Evolutionary conservation across 2,113 vertebrate genomes (phyloP).

Genomic region (Chamaetylas fuelleborni): DNA sequence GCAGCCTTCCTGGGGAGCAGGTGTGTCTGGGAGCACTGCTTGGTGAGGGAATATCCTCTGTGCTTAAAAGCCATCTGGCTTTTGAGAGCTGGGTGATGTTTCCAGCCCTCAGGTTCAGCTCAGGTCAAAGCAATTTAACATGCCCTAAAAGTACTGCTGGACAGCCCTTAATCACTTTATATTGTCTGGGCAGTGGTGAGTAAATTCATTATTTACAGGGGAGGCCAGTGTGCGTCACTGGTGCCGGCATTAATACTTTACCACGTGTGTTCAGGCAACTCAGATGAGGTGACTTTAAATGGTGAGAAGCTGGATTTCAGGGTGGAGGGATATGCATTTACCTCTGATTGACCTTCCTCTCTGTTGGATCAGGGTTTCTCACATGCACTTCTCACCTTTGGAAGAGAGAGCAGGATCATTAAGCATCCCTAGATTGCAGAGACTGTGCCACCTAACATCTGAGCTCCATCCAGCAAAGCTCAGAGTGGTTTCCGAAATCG

Average conservation of each 20-base stretch:
- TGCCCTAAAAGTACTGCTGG: not conserved
- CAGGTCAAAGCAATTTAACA: constrained; percentile 55
- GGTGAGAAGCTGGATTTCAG: not conserved
- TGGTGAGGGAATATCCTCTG: not conserved
- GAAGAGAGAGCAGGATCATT: not conserved
- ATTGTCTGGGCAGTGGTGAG: not conserved
- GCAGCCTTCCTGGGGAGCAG: not conserved
- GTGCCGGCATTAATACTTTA: not conserved
- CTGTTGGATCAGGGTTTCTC: not conserved
- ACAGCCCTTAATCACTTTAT: constrained; percentile 22
- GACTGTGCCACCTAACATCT: not conserved
- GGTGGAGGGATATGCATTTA: not conserved
- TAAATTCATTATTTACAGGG: constrained; percentile 20
- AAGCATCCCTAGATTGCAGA: not conserved
- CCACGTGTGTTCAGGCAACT: not conserved
- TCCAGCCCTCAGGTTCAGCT: constrained; percentile 4
- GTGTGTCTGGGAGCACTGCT: not conserved
- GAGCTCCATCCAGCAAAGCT: not conserved
- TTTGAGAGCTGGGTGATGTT: constrained; percentile 18
- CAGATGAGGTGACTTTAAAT: not conserved
- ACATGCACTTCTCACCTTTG: not conserved
- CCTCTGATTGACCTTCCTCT: not conserved
- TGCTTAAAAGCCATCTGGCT: constrained; percentile 1
- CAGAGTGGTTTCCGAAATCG: not conserved
- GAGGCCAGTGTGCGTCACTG: not conserved